Conservation (phyloP, 2,113 vertebrate genomes). For the Syngnathus floridae region DNA sequence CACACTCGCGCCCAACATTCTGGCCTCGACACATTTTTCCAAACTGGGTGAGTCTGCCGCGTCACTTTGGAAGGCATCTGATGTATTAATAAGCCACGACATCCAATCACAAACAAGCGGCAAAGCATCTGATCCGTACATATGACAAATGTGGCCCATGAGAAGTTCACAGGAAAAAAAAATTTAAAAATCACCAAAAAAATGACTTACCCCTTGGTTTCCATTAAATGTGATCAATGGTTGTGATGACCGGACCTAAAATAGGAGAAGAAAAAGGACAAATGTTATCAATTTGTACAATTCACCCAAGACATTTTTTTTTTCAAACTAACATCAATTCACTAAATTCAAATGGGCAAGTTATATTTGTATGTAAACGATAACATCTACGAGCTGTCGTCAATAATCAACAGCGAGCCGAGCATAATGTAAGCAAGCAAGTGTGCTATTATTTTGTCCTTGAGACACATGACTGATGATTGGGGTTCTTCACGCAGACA, state of each 20-base stretch:
- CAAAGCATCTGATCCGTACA: neutral
- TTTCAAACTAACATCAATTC: too few relatives aligned
- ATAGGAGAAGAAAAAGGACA: slow-evolving; percentile 17
- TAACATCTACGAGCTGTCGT: neutral
- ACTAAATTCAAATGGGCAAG: neutral
- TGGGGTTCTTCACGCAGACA: slow-evolving; percentile 6
- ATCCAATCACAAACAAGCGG: slow-evolving; percentile 9
- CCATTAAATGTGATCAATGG: slow-evolving; percentile 91
- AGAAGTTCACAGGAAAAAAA: neutral
- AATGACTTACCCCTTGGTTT: slow-evolving; percentile 89
- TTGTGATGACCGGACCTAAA: slow-evolving; percentile 76
- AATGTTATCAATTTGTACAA: neutral
- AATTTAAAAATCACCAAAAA: neutral
- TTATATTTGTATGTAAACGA: neutral
- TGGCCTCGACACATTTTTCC: slow-evolving; percentile 34
- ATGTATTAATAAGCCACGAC: slow-evolving; percentile 1
- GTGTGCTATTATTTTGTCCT: neutral
- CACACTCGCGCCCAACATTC: slow-evolving; percentile 36
- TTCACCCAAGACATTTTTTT: neutral
- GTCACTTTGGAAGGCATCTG: slow-evolving; percentile 13
- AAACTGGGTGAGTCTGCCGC: slow-evolving; percentile 3
- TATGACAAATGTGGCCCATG: neutral
- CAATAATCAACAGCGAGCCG: neutral
- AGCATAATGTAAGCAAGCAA: neutral
- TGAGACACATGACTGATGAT: neutral